Conservation (phyloP, 30 jellyfish, hydroid and myxozoan species). For the Pseudorhiza aurosa region DNA sequence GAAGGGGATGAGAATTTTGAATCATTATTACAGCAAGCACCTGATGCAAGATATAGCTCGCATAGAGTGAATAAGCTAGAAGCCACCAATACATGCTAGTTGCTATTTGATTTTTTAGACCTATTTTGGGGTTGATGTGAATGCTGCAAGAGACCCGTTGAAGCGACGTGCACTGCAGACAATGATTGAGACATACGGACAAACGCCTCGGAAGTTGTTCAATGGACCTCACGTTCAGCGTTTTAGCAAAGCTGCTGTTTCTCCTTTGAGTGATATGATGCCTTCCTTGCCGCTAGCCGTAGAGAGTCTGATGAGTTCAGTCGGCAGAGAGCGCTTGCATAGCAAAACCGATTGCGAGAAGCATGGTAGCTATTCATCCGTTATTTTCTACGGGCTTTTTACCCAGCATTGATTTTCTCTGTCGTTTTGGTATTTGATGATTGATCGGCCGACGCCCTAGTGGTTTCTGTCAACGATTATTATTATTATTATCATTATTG, state of each 20-base stretch:
- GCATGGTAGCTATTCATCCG: background rate
- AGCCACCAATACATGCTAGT: no score
- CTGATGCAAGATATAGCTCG: no score
- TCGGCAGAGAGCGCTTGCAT: conserved; percentile 8
- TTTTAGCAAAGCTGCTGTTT: conserved; percentile 50
- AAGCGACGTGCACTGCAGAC: conserved; percentile 94
- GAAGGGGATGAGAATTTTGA: no score
- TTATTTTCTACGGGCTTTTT: background rate
- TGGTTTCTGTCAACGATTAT: no score
- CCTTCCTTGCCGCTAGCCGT: conserved; percentile 75
- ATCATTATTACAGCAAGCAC: no score
- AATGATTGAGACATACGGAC: conserved; percentile 99
- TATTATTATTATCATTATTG: no score
- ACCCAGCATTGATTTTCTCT: no score
- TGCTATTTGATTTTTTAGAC: no score
- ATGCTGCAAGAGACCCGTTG: conserved; percentile 85
- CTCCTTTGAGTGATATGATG: conserved; percentile 69
- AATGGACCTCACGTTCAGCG: conserved; percentile 88
- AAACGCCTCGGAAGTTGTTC: conserved; percentile 92
- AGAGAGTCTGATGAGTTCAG: conserved; percentile 56
- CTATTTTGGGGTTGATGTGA: conserved; percentile 96
- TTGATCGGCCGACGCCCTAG: no score
- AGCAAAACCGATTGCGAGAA: background rate
- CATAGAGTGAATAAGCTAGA: no score
- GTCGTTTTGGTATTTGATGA: no score